These are phyloP conservation scores for Daubentonia madagascariensis DNA, from an alignment of 2,113 vertebrate genomes.

Conservation along the genomic window DNA sequence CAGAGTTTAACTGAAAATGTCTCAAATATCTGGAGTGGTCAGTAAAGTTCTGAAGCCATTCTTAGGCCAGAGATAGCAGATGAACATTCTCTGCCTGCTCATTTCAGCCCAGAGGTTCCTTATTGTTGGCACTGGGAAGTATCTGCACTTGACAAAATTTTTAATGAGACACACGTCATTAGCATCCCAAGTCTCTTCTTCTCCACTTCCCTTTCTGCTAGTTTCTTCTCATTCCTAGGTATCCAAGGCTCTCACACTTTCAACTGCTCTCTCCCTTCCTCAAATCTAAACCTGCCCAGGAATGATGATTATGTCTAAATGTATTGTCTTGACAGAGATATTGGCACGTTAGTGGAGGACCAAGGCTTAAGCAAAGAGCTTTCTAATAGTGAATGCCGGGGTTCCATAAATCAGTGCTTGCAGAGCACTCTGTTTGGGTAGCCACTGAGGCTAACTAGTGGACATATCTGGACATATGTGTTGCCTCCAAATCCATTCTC, in stretches of 20 bases:
- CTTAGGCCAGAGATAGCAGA: not conserved
- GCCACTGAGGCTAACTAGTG: not conserved
- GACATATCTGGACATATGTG: not conserved
- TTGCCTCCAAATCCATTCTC: not conserved
- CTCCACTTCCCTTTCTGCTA: not conserved
- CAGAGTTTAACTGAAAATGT: not conserved
- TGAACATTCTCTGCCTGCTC: not conserved
- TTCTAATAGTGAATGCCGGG: not conserved
- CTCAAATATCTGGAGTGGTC: not conserved
- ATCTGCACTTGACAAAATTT: not conserved
- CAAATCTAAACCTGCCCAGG: not conserved
- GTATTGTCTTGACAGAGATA: not conserved
- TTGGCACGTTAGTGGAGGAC: not conserved
- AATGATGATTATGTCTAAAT: not conserved
- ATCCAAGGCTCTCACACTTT: not conserved
- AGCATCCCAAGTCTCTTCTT: not conserved
- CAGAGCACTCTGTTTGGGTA: not conserved
- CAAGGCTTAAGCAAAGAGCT: not conserved
- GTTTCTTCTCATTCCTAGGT: conserved; percentile 6
- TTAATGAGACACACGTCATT: not conserved
- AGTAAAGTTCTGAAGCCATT: not conserved
- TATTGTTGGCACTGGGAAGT: not conserved
- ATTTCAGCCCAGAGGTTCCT: not conserved
- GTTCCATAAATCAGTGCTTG: not conserved
- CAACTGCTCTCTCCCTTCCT: not conserved